phyloP scores from a whole-genome alignment of 2,113 vertebrate species.

The Platichthys stellatus region DNA sequence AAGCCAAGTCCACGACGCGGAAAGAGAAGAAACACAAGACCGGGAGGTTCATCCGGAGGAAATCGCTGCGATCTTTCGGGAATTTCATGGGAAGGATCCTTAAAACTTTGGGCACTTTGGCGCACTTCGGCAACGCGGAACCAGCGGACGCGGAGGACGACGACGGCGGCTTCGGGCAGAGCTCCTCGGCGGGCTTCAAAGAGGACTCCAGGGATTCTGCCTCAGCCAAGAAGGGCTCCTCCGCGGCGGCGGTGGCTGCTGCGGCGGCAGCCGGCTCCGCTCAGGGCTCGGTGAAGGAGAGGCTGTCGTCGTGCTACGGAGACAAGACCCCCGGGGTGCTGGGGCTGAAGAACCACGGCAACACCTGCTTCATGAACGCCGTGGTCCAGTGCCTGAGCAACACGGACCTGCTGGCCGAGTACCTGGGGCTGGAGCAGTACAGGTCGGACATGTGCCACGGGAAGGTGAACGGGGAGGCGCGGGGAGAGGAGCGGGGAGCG shows the following conservation, averaged over 20 bases:
- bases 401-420: conserved; percentile 92
- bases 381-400: conserved; percentile 97
- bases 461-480: conserved; percentile 62
- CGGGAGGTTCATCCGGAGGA: conserved; percentile 71
- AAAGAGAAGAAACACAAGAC: conserved; percentile 77
- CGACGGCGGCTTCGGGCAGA: conserved; percentile 79
- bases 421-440: conserved; percentile 89
- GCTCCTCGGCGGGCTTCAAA: conserved; percentile 63
- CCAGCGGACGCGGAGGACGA: conserved; percentile 81
- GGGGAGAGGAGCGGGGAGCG: conserved; percentile 54
- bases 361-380: conserved; percentile 98
- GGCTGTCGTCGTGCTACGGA: conserved; percentile 79
- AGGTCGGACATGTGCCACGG: conserved; percentile 72
- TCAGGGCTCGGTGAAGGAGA: conserved; percentile 75
- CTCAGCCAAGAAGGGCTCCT: not conserved
- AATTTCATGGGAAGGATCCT: conserved; percentile 86
- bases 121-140: conserved; percentile 79
- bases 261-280: conserved; percentile 51
- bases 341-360: conserved; percentile 94
- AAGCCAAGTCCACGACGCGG: conserved; percentile 71
- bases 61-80: conserved; percentile 85
- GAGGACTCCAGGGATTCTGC: conserved; percentile 58
- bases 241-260: not conserved
- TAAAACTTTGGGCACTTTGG: conserved; percentile 85
- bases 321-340: conserved; percentile 88